Evolutionary conservation across 2,888 invertebrate genomes (phyloP).

Genomic region (Pharmacophagus antenor): DNA sequence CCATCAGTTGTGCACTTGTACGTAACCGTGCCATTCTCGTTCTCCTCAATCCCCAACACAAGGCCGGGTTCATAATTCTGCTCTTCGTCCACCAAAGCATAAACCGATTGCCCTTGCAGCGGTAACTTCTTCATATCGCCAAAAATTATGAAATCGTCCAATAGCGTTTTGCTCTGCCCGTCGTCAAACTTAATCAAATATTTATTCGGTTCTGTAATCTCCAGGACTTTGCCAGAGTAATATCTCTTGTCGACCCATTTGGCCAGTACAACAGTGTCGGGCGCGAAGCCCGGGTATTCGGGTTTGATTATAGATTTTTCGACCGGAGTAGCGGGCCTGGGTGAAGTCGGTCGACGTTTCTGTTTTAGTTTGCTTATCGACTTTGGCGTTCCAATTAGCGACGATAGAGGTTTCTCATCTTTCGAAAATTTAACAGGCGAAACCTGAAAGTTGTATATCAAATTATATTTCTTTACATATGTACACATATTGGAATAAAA

Average conservation of each 20-base stretch:
- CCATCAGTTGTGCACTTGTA: conserved; percentile 76
- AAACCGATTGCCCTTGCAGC: conserved; percentile 76
- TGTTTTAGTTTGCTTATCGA: conserved; percentile 69
- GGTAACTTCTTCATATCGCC: conserved; percentile 75
- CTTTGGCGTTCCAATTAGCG: conserved; percentile 66
- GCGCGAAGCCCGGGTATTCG: conserved; percentile 64
- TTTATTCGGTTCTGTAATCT: conserved; percentile 80
- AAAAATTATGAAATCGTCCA: conserved; percentile 83
- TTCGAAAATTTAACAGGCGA: conserved; percentile 61
- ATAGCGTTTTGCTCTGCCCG: conserved; percentile 79
- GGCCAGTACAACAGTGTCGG: conserved; percentile 80
- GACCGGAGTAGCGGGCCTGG: conserved; percentile 69
- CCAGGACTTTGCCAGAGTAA: conserved; percentile 82
- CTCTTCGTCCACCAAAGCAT: conserved; percentile 77
- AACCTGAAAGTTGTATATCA: conserved; percentile 34
- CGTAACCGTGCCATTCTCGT: conserved; percentile 65
- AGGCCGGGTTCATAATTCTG: conserved; percentile 79
- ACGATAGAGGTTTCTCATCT: conserved; percentile 62
- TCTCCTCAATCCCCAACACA: conserved; percentile 70
- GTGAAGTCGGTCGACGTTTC: conserved; percentile 66
- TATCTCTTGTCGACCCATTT: conserved; percentile 86
- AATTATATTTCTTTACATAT: too few species aligned
- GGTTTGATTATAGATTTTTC: conserved; percentile 57
- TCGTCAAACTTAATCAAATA: conserved; percentile 84
- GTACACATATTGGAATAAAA: too few species aligned